phyloP scores from a whole-genome alignment of 35 echinoderm and acorn worm species.

The Lytechinus variegatus region DNA sequence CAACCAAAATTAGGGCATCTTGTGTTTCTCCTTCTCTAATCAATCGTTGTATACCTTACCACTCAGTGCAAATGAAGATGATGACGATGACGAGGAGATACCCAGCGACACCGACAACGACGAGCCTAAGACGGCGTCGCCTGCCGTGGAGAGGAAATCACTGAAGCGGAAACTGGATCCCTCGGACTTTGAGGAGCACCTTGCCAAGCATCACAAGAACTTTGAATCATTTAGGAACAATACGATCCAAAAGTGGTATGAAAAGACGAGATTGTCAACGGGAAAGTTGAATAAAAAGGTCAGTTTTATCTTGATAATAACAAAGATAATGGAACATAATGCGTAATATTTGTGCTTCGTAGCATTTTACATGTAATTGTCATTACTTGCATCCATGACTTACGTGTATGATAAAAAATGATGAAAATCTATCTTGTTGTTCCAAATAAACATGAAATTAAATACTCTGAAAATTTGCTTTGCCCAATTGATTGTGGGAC shows the following conservation, averaged over 20 bases:
- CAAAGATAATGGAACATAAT: no score
- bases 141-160: neutral
- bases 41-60: neutral
- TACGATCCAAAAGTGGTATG: constrained; percentile 81
- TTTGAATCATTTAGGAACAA: constrained; percentile 65
- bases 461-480: no score
- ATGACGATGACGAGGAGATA: constrained; percentile 71
- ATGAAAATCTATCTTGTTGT: no score
- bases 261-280: constrained; percentile 68
- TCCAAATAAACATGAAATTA: no score
- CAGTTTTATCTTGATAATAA: no score
- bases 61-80: neutral
- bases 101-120: constrained; percentile 62
- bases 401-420: no score
- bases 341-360: no score
- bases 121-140: neutral
- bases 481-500: no score
- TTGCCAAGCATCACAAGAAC: constrained; percentile 78
- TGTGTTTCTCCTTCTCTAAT: neutral
- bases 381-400: no score
- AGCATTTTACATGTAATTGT: no score
- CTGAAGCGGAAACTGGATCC: constrained; percentile 60
- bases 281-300: constrained; percentile 81
- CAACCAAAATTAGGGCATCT: no score
- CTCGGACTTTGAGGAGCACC: constrained; percentile 49